These are phyloP conservation scores for Heliconius charithonia DNA, from an alignment of 2,888 invertebrate species.

Conservation along the genomic window DNA sequence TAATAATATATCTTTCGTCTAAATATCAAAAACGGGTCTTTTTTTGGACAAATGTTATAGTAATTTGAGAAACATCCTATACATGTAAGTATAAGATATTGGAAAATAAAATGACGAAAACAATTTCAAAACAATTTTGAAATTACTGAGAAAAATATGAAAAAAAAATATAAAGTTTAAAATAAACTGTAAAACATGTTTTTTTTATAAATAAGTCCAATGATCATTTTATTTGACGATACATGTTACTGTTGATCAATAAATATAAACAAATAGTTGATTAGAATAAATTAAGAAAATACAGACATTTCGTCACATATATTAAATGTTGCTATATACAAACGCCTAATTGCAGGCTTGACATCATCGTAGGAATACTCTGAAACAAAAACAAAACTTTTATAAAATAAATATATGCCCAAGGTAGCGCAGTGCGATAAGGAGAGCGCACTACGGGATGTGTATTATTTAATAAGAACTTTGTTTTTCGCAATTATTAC, in stretches of 20 bases:
- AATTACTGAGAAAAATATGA: too few species aligned
- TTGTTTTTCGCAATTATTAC: too few species aligned
- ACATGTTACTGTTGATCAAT: background rate
- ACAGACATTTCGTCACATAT: conserved; percentile 14
- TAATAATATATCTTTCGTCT: background rate
- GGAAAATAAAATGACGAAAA: background rate
- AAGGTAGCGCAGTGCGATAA: background rate
- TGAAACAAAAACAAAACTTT: conserved; percentile 57
- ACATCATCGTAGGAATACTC: conserved; percentile 77
- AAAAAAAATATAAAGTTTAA: background rate
- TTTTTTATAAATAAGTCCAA: background rate
- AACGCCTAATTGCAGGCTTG: conserved; percentile 55
- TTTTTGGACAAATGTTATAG: background rate
- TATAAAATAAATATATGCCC: background rate
- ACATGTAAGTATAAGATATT: background rate
- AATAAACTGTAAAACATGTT: too few species aligned
- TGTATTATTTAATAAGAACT: too few species aligned
- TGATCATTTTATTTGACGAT: background rate
- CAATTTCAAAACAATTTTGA: too few species aligned
- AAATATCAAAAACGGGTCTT: background rate
- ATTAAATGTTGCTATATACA: conserved; percentile 47
- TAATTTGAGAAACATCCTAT: background rate
- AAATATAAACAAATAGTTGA: background rate
- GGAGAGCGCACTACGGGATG: too few species aligned
- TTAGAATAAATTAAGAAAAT: background rate